Evolutionary conservation across 2,113 vertebrate genomes (phyloP).

Genomic region (Mystacornis crossleyi): DNA sequence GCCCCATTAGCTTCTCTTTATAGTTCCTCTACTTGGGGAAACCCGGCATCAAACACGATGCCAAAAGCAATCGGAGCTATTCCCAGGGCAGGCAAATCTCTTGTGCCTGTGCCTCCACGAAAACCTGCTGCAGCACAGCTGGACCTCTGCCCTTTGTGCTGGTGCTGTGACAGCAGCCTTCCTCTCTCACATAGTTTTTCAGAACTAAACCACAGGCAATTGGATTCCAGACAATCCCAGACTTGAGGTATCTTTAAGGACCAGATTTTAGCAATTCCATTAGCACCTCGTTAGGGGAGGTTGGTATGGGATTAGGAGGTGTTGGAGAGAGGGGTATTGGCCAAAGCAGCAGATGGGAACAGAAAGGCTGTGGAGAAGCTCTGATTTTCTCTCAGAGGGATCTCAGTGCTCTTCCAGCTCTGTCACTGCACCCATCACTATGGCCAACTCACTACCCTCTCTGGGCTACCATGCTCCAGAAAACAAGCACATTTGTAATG

Average conservation of each 20-base stretch:
- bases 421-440: accelerated
- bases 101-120: not conserved
- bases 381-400: not conserved
- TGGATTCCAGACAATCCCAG: not conserved
- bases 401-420: not conserved
- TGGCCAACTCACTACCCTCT: accelerated
- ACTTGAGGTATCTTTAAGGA: not conserved
- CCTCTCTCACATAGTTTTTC: not conserved
- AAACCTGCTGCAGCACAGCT: not conserved
- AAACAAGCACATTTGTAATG: not conserved
- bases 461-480: not conserved
- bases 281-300: no score
- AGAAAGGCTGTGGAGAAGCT: not conserved
- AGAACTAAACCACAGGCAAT: not conserved
- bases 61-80: not conserved
- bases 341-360: not conserved
- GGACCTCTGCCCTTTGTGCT: not conserved
- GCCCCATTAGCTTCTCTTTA: not conserved
- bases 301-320: not conserved
- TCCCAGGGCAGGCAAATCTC: not conserved
- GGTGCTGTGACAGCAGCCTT: not conserved
- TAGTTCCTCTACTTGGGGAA: not conserved
- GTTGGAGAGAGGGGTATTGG: not conserved
- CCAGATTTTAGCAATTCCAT: not conserved
- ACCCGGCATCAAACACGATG: not conserved